Conservation (phyloP, 37 sponge, comb jelly and placozoan genomes). For the Aplysina aerophoba region DNA sequence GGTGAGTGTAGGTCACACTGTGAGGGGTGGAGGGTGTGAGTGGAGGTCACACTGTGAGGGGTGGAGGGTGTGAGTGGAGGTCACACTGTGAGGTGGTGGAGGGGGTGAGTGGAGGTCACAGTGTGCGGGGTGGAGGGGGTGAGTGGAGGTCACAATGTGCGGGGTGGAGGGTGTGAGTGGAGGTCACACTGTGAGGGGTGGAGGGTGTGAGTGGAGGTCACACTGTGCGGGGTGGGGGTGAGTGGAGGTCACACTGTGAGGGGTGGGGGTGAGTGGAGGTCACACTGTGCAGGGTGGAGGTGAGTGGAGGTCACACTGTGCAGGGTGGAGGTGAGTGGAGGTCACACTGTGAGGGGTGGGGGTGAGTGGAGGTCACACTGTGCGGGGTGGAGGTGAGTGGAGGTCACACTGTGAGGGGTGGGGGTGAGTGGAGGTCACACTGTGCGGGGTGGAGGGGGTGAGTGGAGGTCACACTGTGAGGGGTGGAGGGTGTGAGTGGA, state of each 20-base stretch:
- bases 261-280: neutral
- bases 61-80: neutral
- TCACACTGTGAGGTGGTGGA: neutral
- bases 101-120: conserved; percentile 89
- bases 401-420: conserved; percentile 55
- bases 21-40: too few relatives aligned
- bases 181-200: conserved; percentile 55
- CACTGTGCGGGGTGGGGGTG: conserved; percentile 31
- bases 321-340: conserved; percentile 83
- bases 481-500: neutral
- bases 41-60: conserved; percentile 65
- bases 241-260: conserved; percentile 71
- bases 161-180: too few relatives aligned
- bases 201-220: neutral
- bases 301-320: too few relatives aligned
- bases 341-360: conserved; percentile 40
- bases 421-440: neutral
- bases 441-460: too few relatives aligned
- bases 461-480: conserved; percentile 71
- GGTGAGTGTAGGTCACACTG: neutral
- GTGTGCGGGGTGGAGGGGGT: neutral
- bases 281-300: neutral
- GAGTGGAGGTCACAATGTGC: neutral
- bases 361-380: neutral
- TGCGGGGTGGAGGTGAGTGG: conserved; percentile 65